Conservation (phyloP, 2,797 vertebrate genomes). For the Syngnathus rostellatus region DNA sequence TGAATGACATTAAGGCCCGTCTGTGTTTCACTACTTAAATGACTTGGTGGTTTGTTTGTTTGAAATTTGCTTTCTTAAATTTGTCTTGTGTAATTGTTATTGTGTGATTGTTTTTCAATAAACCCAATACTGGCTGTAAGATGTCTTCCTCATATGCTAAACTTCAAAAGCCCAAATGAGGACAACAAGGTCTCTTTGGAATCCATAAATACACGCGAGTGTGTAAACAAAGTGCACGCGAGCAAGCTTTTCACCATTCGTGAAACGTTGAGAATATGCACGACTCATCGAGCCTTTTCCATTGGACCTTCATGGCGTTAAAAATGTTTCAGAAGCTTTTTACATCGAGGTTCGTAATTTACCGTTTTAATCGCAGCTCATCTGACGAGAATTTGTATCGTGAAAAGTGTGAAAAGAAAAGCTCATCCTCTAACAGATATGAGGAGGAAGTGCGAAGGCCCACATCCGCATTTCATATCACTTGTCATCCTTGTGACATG, state of each 20-base stretch:
- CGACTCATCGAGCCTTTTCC: background rate
- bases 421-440: conserved; percentile 16
- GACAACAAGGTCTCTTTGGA: background rate
- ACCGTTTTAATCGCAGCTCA: background rate
- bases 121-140: background rate
- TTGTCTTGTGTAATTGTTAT: background rate
- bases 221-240: background rate
- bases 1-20: no score
- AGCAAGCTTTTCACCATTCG: background rate
- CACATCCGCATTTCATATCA: conserved; percentile 47
- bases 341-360: background rate
- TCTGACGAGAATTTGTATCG: background rate
- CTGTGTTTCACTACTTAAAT: background rate
- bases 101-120: background rate
- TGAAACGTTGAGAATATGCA: background rate
- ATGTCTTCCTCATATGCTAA: background rate
- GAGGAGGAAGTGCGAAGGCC: conserved; percentile 24
- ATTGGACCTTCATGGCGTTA: background rate
- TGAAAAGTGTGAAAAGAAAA: conserved; percentile 1
- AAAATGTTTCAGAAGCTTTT: background rate
- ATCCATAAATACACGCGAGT: background rate
- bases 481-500: conserved; percentile 4
- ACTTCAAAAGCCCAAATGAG: background rate
- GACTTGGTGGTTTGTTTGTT: background rate
- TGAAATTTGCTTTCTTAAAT: background rate